Base-by-base conservation (phyloP, 1,140 invertebrate species). In the Plectrocnemia conspersa region DNA sequence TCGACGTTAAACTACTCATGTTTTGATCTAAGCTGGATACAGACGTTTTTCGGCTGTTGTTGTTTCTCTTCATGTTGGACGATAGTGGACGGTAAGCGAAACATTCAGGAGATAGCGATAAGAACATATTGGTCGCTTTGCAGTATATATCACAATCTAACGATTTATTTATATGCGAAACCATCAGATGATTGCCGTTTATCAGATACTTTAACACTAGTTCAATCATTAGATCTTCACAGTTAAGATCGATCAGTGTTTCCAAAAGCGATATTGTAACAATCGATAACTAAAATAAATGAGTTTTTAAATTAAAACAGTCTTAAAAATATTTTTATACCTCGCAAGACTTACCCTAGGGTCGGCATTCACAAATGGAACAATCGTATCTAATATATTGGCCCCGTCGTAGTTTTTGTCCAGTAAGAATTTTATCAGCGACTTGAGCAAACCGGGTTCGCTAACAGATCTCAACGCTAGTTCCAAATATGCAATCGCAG, bases 151-250 rank as follows among this genome's bases (percentile, higher is more conserved):
- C 88, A 11, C 88, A 79, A 54, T 92, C 83, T 23, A 85, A 77
- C 35, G 93, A 75, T 61, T 84, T 80, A 59, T 77, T 73, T 27
- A 86, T 78, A 35, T 83, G 73, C 16, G 88, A 89, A 6, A 90
- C 77, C 82, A 94, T 91, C 0, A 97, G 80, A 73, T 97, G 92
- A n/a, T 86, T 85, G 65, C 91, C 92, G 10, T 89, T 89, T 59
- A 88, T 79, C 40, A 97, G 74, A 66, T 94, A 88, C 73, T 85
- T 88, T 59, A 94, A 85, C 41, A 97, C 81, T 21, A 97, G 74
- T 66, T 95, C 91, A 63, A 96, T 77, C 87, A 97, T 93, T n/a
- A 97, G 81, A 70, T 98, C 96, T 75, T 98, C 96, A 72, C 92
- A 97, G 68, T 96, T 92, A 33, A 98, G 73, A 64, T 93, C 85